Conservation (phyloP, 1,140 invertebrate species). For the Lepidurus apus region DNA sequence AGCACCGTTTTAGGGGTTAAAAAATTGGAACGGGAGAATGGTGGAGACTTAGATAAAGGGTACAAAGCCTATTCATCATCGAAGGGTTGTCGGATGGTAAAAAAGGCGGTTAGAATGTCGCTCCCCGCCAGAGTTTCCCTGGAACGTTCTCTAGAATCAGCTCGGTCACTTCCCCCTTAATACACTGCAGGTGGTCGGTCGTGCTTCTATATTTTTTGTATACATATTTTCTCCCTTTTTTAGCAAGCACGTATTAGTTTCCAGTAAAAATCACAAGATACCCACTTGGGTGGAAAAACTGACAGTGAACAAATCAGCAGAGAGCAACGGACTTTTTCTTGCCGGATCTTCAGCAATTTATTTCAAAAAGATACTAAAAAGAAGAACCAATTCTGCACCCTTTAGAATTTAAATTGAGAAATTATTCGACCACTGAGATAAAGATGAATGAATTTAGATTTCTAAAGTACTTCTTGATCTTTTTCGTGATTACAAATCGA, state of each 20-base stretch:
- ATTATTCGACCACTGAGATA: no score
- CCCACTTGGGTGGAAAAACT: not conserved
- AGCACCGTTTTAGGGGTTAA: slow-evolving; percentile 18
- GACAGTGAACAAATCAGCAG: not conserved
- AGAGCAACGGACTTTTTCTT: slow-evolving; percentile 12
- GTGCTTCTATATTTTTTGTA: slow-evolving; percentile 11
- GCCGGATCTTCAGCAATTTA: not conserved
- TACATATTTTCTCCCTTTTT: not conserved
- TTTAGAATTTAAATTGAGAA: no score
- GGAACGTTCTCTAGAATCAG: slow-evolving; percentile 9
- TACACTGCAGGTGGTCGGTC: slow-evolving; percentile 17
- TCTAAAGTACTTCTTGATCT: no score
- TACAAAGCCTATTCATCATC: slow-evolving; percentile 22
- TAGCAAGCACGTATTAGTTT: slow-evolving; percentile 10
- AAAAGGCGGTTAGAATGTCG: slow-evolving; percentile 21
- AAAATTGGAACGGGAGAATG: slow-evolving; percentile 14
- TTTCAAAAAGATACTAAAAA: no score
- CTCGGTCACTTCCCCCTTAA: slow-evolving; percentile 20
- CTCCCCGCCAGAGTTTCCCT: not conserved
- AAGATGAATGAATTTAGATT: no score
- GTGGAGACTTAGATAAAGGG: slow-evolving; percentile 21
- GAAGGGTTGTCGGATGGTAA: slow-evolving; percentile 1
- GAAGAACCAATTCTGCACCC: no score
- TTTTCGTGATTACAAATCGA: no score
- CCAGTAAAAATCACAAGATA: slow-evolving; percentile 22